These are phyloP conservation scores for Eurystomus gularis DNA, from an alignment of 2,113 vertebrate genomes.

Conservation along the genomic window DNA sequence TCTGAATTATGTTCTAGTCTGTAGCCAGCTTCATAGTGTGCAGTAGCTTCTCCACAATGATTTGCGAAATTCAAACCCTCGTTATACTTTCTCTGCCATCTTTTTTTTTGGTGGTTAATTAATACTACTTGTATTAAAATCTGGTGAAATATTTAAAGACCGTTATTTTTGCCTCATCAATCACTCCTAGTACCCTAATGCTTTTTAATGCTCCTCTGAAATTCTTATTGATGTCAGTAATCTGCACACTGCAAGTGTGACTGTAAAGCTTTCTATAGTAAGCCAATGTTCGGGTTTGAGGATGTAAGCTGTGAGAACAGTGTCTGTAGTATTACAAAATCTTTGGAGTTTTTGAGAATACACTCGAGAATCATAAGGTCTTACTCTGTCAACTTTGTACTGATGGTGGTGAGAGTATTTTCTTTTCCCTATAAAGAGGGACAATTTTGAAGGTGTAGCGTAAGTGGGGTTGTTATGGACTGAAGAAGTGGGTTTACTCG, in stretches of 20 bases:
- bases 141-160: neutral
- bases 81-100: neutral
- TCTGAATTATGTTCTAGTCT: neutral
- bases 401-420: neutral
- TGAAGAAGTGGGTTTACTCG: neutral
- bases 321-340: neutral
- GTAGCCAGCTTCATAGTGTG: neutral
- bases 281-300: neutral
- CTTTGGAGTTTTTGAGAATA: neutral
- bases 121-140: neutral
- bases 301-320: neutral
- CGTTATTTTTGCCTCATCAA: neutral
- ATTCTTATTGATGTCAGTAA: neutral
- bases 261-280: neutral
- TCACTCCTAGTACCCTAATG: neutral
- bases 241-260: neutral
- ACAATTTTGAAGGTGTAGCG: rapidly evolving
- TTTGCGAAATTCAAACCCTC: neutral
- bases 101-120: neutral
- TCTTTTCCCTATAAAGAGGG: neutral
- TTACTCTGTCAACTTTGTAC: neutral
- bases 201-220: neutral
- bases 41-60: neutral
- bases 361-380: neutral
- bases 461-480: neutral